Evolutionary conservation across 1,140 invertebrate genomes (phyloP).

Genomic region (Ceratosolen solmsi): DNA sequence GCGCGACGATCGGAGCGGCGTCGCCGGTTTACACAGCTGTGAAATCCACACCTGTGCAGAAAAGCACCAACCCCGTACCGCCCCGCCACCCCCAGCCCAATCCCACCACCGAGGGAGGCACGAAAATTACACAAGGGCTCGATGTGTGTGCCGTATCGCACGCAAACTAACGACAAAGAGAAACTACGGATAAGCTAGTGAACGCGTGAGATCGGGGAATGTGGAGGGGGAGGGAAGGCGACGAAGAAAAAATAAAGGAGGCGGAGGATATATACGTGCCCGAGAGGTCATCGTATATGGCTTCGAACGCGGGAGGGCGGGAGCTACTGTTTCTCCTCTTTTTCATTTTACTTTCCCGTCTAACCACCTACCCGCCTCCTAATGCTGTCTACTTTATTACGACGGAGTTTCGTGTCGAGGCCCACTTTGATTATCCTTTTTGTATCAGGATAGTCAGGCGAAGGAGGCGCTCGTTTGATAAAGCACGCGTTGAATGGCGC

Average conservation of each 20-base stretch:
- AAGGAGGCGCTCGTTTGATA: not conserved
- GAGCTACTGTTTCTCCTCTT: not conserved
- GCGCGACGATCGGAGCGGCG: not conserved
- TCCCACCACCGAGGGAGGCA: too few relatives aligned
- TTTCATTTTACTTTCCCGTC: not conserved
- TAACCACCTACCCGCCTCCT: too few relatives aligned
- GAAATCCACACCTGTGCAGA: slow-evolving; percentile 47
- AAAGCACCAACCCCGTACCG: not conserved
- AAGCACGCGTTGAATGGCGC: not conserved
- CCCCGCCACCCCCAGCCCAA: not conserved
- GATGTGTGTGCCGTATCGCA: slow-evolving; percentile 11
- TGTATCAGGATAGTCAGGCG: not conserved
- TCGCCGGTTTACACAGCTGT: slow-evolving; percentile 21
- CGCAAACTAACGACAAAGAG: slow-evolving; percentile 13
- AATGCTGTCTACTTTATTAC: not conserved
- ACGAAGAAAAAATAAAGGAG: slow-evolving; percentile 6
- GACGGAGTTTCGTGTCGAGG: not conserved
- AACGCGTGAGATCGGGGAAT: not conserved
- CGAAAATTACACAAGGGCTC: slow-evolving; percentile 24
- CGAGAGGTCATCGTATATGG: slow-evolving; percentile 39
- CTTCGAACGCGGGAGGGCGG: not conserved
- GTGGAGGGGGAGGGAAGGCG: not conserved
- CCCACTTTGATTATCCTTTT: not conserved
- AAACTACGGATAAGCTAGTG: slow-evolving; percentile 18
- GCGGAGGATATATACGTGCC: slow-evolving; percentile 22